phyloP scores from a whole-genome alignment of 2,113 vertebrate genomes.

The Channa argus region DNA sequence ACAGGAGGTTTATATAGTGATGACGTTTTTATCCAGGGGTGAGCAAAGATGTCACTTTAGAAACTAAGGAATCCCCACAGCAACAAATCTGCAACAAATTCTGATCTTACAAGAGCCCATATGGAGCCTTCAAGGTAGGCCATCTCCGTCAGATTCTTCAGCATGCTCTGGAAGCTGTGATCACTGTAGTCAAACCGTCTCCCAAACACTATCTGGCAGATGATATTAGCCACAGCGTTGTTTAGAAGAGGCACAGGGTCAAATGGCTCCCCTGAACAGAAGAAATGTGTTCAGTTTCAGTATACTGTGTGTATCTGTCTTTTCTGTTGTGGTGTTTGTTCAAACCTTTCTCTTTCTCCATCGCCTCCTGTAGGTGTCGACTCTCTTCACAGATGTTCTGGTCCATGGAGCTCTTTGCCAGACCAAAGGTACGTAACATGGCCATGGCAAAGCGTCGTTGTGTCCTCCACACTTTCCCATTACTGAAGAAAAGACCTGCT shows the following conservation, averaged over 20 bases:
- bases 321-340: neutral
- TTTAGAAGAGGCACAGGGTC: constrained; percentile 87
- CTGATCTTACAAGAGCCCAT: constrained; percentile 80
- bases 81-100: neutral
- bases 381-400: constrained; percentile 86
- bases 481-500: constrained; percentile 82
- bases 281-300: neutral
- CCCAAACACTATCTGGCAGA: constrained; percentile 89
- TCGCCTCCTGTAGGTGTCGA: constrained; percentile 72
- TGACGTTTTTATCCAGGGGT: constrained; percentile 1
- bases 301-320: neutral
- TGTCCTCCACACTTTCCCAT: constrained; percentile 81
- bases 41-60: neutral
- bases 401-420: constrained; percentile 82
- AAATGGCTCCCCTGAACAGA: constrained; percentile 83
- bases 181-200: constrained; percentile 87
- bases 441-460: constrained; percentile 85
- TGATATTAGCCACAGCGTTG: constrained; percentile 88
- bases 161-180: constrained; percentile 83
- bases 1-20: neutral
- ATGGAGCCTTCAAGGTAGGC: constrained; percentile 76
- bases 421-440: constrained; percentile 84
- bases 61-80: too few relatives aligned
- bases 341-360: constrained; percentile 84
- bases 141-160: constrained; percentile 80